phyloP scores from a whole-genome alignment of 2,113 vertebrate species.

The Salvelinus fontinalis region DNA sequence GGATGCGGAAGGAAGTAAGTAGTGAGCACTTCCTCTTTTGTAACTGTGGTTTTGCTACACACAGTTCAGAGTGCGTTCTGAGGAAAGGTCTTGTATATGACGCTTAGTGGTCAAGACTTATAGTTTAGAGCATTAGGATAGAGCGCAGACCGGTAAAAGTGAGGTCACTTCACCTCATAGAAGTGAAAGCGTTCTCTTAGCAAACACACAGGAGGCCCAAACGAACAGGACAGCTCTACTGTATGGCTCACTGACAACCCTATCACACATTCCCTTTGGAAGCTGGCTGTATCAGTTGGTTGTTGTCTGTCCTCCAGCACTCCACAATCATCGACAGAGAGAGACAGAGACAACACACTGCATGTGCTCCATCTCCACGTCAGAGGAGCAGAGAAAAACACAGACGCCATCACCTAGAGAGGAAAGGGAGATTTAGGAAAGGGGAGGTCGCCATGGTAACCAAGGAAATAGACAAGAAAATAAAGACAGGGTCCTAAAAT shows the following conservation, averaged over 20 bases:
- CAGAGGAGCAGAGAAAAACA: slow-evolving; percentile 34
- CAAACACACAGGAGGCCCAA: slow-evolving; percentile 31
- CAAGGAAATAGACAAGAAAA: slow-evolving; percentile 68
- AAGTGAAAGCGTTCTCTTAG: slow-evolving; percentile 29
- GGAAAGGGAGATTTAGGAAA: slow-evolving; percentile 65
- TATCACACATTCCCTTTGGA: slow-evolving; percentile 47
- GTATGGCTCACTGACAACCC: slow-evolving; percentile 36
- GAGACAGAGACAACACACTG: slow-evolving; percentile 2
- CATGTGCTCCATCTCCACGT: slow-evolving; percentile 27
- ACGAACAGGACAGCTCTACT: slow-evolving; percentile 46
- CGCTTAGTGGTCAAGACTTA: slow-evolving; percentile 15
- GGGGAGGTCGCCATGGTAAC: slow-evolving; percentile 77
- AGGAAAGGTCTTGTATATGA: slow-evolving; percentile 31
- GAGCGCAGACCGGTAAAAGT: slow-evolving; percentile 3
- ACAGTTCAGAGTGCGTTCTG: slow-evolving; percentile 8
- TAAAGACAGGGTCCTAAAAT: slow-evolving; percentile 59
- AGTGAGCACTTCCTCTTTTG: slow-evolving; percentile 59
- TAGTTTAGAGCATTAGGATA: background rate
- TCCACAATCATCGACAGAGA: slow-evolving; percentile 18
- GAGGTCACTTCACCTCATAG: slow-evolving; percentile 10
- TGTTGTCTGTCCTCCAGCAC: slow-evolving; percentile 35
- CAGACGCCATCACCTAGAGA: slow-evolving; percentile 42
- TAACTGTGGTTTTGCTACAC: slow-evolving; percentile 1
- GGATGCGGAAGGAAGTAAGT: slow-evolving; percentile 37
- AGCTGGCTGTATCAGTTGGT: slow-evolving; percentile 39